phyloP scores from a whole-genome alignment of 1,140 invertebrate genomes.

The Dermatophagoides farinae region DNA sequence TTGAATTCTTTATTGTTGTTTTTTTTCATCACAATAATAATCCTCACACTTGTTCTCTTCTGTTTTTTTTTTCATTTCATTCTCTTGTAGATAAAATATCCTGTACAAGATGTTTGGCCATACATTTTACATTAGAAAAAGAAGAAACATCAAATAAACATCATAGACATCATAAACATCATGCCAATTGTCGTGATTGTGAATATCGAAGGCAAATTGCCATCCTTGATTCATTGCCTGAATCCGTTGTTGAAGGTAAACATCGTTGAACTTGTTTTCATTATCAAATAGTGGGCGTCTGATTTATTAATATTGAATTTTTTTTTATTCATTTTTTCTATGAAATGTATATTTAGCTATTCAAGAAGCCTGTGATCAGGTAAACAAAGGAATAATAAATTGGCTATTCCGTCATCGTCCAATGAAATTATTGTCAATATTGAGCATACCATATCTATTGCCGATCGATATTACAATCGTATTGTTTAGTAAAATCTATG shows the following conservation, averaged over 20 bases:
- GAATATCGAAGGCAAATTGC: slow-evolving; percentile 17
- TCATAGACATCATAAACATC: not conserved
- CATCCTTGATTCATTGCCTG: slow-evolving; percentile 22
- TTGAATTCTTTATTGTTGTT: not conserved
- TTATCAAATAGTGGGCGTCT: not conserved
- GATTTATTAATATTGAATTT: not conserved
- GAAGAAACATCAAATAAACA: slow-evolving; percentile 10
- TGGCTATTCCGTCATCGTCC: slow-evolving; percentile 65
- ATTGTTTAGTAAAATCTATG: slow-evolving; percentile 15
- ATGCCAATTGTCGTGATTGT: slow-evolving; percentile 19
- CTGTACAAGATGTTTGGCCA: slow-evolving; percentile 19
- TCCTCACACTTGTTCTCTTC: too few species aligned
- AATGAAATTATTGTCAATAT: slow-evolving; percentile 49
- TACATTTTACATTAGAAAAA: slow-evolving; percentile 15
- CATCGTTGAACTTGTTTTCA: not conserved
- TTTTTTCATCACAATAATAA: not conserved
- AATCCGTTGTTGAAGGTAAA: slow-evolving; percentile 22
- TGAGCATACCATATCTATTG: slow-evolving; percentile 59
- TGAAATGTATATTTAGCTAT: slow-evolving; percentile 44
- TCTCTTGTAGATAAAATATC: slow-evolving; percentile 19
- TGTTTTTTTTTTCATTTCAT: too few species aligned
- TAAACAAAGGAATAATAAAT: slow-evolving; percentile 68
- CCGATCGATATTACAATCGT: slow-evolving; percentile 51
- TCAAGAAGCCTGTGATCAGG: slow-evolving; percentile 71
- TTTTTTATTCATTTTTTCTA: slow-evolving; percentile 12